Evolutionary conservation across 2,888 invertebrate genomes (phyloP), one percentile per base, ranked within the genome.

Genomic region (Corbicula japonica): DNA sequence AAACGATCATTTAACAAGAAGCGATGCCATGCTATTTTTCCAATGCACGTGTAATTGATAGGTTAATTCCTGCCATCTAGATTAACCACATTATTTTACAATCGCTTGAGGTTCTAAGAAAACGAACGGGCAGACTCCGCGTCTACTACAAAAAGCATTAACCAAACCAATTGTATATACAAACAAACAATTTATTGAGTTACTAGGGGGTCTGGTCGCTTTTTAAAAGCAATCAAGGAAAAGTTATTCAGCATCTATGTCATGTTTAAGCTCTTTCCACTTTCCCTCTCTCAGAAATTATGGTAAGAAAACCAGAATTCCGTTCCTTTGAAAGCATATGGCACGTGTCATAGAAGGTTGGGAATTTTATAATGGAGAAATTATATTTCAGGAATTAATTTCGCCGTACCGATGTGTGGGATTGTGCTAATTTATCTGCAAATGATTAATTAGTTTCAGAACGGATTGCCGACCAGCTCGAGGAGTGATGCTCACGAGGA

Each of bases 121-220:
- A 41, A 12, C 54, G 26, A 4, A 35, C 30, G 35, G 52, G 61
- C 35, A 61, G 81, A 74, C 81, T 58, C 58, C 46, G 32, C 61
- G 81, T 81, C 81, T 74, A 66, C 71, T 38, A 15, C 18, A 75
- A 63, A 81, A 81, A 77, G 62, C 77, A 74, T 70, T 72, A 77
- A 71, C 60, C 46, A 66, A 77, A 68, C 56, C 50, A 35, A 79
- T 83, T 83, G 79, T 83, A 83, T 83, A 83, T 83, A 83, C 82
- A 83, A 83, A 83, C 82, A 83, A 83, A 83, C 82, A 83, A 83
- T 83, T 83, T 83, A 83, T 83, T 73, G 79, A 76, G 73, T 79
- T 76, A 46, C 70, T 48, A 48, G 76, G 72, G 60, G 76, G 79
- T 83, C 82, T 83, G 82, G 48, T 78, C 68, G 54, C 46, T 61